Evolutionary conservation across 2,888 invertebrate species (phyloP), one percentile per base, ranked within the genome.

Genomic region (Drosophila pegasa): DNA sequence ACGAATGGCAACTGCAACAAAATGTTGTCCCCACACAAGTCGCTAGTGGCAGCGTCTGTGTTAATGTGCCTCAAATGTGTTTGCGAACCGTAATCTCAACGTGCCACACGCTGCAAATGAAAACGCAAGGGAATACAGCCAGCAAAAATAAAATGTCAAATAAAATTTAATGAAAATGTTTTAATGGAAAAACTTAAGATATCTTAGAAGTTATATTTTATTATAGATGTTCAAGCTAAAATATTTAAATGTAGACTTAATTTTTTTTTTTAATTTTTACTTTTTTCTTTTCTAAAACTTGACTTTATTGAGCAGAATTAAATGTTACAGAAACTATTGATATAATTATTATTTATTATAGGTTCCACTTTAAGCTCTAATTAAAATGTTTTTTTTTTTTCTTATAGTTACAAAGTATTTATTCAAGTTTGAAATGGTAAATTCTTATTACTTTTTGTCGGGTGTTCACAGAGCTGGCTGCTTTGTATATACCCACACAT

Each of bases 61-160:
- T 55, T 79, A 81, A 85, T 81, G 58, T 67, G 63, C 64, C 66
- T 55, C 41, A 40, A 27, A 27, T 63, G 60, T 57, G 52, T 66
- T 37, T 16, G 38, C 59, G 55, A 55, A 47, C 40, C 65, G 67
- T 62, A 77, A 68, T 69, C 73, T 73, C 71, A 71, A 77, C 66
- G 79, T 71, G 59, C 40, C 63, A 71, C 69, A 64, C 69, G 66
- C 56, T n/a, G 72, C 25, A 60, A 68, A 65, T 63, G 68, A 66
- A 85, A 71, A 62, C 63, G 9, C 43, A 10, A 6, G 37, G 12
- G 7, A 8, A 25, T 25, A 9, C 69, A 61, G 27, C 67, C 51
- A 2, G 72, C 72, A 52, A 74, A 56, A 51, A 5, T 38, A 74
- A 56, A 51, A 5, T 38, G 7, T 33, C 29, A 10, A 18, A 35